Conservation (phyloP, 2,113 vertebrate genomes). For the Circaetus gallicus region DNA sequence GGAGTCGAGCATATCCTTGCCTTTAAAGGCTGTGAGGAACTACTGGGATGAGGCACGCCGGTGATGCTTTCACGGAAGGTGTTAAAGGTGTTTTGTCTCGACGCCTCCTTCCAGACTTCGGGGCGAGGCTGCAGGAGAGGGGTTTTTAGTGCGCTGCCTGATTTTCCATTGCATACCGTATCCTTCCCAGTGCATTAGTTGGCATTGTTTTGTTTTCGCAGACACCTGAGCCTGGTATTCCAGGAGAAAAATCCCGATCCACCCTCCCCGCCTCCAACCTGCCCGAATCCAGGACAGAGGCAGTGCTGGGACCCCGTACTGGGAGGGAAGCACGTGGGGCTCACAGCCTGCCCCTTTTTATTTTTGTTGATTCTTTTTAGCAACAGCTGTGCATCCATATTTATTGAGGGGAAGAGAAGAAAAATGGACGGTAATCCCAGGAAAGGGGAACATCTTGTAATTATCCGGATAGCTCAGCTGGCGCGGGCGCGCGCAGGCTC, state of each 20-base stretch:
- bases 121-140: not conserved
- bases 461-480: not conserved
- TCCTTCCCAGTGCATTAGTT: not conserved
- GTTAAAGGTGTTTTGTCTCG: not conserved
- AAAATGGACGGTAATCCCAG: not conserved
- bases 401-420: not conserved
- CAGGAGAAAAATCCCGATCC: not conserved
- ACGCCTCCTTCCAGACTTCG: not conserved
- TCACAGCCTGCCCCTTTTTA: not conserved
- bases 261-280: accelerated
- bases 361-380: not conserved
- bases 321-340: not conserved
- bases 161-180: accelerated
- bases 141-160: not conserved
- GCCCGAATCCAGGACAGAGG: accelerated
- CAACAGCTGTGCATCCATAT: constrained; percentile 38
- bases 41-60: accelerated
- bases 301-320: accelerated
- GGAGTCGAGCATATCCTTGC: not conserved
- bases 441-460: not conserved
- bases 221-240: not conserved
- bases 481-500: not conserved
- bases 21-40: not conserved
- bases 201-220: not conserved
- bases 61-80: not conserved